phyloP scores from a whole-genome alignment of 2,888 invertebrate species.

The Pristionchus arcanus region DNA sequence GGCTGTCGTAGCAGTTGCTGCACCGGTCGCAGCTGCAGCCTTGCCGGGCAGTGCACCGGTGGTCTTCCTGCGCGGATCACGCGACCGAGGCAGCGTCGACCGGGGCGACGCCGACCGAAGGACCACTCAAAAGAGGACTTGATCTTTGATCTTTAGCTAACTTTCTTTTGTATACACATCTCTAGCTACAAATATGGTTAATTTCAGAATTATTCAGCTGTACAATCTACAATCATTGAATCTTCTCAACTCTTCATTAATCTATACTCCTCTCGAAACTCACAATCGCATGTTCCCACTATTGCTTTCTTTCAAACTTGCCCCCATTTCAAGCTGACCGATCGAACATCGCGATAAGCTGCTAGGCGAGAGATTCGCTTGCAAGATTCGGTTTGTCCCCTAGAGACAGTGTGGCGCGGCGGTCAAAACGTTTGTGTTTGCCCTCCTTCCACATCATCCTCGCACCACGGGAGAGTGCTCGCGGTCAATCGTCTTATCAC shows the following conservation, averaged over 20 bases:
- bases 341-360: constrained; percentile 17
- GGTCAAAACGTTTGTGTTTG: constrained; percentile 6
- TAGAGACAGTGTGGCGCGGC: neutral
- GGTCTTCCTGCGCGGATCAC: constrained; percentile 54
- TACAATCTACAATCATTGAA: too few species aligned
- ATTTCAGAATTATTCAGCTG: neutral
- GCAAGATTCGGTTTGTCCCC: neutral
- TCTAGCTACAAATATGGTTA: neutral
- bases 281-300: neutral
- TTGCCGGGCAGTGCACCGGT: constrained; percentile 46
- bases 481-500: constrained; percentile 4
- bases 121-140: constrained; percentile 41
- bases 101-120: constrained; percentile 57
- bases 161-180: neutral
- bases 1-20: neutral
- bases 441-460: neutral
- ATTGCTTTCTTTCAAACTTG: neutral
- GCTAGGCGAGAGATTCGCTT: neutral
- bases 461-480: neutral
- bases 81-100: constrained; percentile 58
- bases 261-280: neutral
- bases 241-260: neutral
- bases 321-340: neutral
- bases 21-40: neutral
- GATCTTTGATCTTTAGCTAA: neutral